Base-by-base conservation (phyloP, 2,888 invertebrate species). In the Autographa gamma region DNA sequence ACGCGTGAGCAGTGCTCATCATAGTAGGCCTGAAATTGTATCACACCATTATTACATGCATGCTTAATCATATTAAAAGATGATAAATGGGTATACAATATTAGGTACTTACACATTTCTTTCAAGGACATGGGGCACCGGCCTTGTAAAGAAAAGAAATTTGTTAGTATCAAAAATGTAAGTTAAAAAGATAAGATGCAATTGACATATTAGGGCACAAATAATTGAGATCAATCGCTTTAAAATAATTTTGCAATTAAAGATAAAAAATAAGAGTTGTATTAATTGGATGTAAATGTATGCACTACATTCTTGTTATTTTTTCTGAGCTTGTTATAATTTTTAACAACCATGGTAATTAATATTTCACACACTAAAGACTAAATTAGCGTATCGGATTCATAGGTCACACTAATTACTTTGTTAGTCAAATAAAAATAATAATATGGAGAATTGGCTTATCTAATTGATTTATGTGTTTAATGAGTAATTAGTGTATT, bases 1-100 rank as follows among this genome's bases (percentile, higher is more conserved):
- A 97, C 69, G 97, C 96, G 92, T 99, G 99, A 90, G 97, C 97
- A 85, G 96, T 91, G 86, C 98, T 98, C 88, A 98, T 91, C 98
- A 98, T 98, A 74, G 97, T 97, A 63, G 97, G 98, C 88, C 98
- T 98, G 96, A 18, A 96, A 96, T 85, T 25, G 52, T 32, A 65
- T 56, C 31, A 54, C 18, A 56, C 63, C 14, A 52, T 19, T 54
- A 18, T 18, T 52, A 54, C 9, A 54, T 8, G 8, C n/a, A 1
- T 2, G 4, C 6, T 3, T 7, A 52, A 19, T 52, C 5, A 7
- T 19, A 19, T 19, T 3, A 2, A 19, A 19, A n/a, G 19, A 54
- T 18, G 6, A 54, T 3, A 54, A 56, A 25, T 56, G 3, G 3
- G 25, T 4, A 56, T 13, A 48, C n/a, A 48, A 13, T 56, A 25